These are phyloP conservation scores for Mythimna pallens DNA, from an alignment of 2,888 invertebrate genomes.

Conservation along the genomic window DNA sequence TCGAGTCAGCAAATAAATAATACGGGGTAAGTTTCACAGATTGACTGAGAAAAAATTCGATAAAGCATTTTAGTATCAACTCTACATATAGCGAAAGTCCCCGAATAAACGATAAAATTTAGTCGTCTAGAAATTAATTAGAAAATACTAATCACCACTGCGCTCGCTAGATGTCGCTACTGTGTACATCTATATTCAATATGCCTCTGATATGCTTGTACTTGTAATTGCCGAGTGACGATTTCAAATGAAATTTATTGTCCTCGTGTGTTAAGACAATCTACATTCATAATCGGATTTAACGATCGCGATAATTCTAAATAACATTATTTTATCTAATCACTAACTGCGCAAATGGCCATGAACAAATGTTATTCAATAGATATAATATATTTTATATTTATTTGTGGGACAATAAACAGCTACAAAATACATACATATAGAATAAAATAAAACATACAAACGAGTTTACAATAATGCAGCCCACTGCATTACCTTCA, in stretches of 20 bases:
- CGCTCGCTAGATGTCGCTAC: conserved; percentile 1
- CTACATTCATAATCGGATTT: background rate
- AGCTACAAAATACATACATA: no score
- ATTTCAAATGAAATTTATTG: background rate
- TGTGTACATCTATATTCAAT: background rate
- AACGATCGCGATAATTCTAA: background rate
- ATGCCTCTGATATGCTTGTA: background rate
- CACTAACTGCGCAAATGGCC: background rate
- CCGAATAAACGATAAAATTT: no score
- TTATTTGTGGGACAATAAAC: no score
- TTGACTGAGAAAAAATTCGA: no score
- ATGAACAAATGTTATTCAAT: background rate
- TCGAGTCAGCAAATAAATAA: no score
- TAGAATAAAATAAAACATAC: no score
- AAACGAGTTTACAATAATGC: no score
- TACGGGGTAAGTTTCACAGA: no score
- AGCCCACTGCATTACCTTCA: no score
- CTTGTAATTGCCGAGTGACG: background rate
- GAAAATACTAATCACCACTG: background rate
- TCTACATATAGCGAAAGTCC: no score
- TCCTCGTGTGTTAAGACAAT: background rate
- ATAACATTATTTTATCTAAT: background rate
- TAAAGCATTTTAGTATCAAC: no score
- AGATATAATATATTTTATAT: no score
- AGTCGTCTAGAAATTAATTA: background rate